phyloP scores from a whole-genome alignment of 2,888 invertebrate genomes.

The Aromia moschata region DNA sequence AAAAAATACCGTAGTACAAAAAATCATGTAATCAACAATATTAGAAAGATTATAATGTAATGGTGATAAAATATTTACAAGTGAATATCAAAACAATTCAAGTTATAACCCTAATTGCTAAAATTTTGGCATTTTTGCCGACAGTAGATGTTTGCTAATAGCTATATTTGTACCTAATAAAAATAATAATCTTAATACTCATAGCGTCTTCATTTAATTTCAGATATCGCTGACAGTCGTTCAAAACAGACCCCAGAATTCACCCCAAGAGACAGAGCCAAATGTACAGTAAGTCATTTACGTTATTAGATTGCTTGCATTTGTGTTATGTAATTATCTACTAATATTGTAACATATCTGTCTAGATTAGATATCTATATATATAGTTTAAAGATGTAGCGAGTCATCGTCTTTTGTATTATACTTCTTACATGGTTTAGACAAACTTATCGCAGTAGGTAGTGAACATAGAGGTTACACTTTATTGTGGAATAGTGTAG shows the following conservation, averaged over 20 bases:
- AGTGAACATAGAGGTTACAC: slow-evolving; percentile 37
- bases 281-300: slow-evolving; percentile 48
- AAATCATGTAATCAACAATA: too few relatives aligned
- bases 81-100: too few relatives aligned
- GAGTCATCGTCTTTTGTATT: slow-evolving; percentile 35
- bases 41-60: too few relatives aligned
- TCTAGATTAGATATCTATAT: slow-evolving; percentile 28
- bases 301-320: slow-evolving; percentile 27
- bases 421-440: slow-evolving; percentile 30
- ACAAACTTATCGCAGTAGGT: slow-evolving; percentile 31
- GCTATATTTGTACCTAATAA: too few relatives aligned
- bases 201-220: slow-evolving; percentile 24
- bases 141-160: too few relatives aligned
- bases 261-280: slow-evolving; percentile 24
- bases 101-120: too few relatives aligned
- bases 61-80: too few relatives aligned
- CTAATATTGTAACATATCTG: slow-evolving; percentile 42
- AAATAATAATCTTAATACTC: neutral
- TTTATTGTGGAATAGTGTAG: slow-evolving; percentile 47
- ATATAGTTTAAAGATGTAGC: slow-evolving; percentile 17
- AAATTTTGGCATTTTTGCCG: too few relatives aligned
- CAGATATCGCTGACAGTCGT: slow-evolving; percentile 45
- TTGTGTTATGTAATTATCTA: slow-evolving; percentile 40
- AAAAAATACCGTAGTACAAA: too few relatives aligned
- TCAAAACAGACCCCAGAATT: slow-evolving; percentile 44